These are phyloP conservation scores for Eleutherodactylus coqui DNA, from an alignment of 2,797 vertebrate species.

Conservation along the genomic window DNA sequence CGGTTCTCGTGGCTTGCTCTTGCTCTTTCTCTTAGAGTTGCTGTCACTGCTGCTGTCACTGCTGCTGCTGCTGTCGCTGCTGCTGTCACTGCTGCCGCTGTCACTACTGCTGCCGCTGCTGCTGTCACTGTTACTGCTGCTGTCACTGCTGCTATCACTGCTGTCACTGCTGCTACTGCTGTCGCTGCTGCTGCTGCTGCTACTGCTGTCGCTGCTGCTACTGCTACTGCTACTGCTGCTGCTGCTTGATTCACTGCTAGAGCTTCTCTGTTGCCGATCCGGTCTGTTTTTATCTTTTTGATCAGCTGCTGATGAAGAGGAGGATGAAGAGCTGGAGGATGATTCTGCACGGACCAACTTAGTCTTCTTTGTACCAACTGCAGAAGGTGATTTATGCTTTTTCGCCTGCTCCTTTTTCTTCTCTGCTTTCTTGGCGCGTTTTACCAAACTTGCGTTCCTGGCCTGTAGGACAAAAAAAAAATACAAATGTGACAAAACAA, in stretches of 20 bases:
- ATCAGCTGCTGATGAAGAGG: constrained; percentile 51
- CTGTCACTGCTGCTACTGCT: not conserved
- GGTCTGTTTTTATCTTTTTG: not conserved
- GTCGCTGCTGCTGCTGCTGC: constrained; percentile 26
- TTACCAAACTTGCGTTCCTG: constrained; percentile 16
- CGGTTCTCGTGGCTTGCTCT: constrained; percentile 12
- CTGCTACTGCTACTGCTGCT: accelerated
- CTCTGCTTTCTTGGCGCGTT: not conserved
- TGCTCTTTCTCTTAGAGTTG: not conserved
- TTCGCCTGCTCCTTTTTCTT: not conserved
- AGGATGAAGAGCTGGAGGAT: constrained; percentile 57
- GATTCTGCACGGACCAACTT: constrained; percentile 29
- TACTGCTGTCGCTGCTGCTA: not conserved
- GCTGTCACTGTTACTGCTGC: not conserved
- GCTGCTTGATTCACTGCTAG: accelerated
- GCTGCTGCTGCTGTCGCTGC: constrained; percentile 10
- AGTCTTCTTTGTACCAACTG: constrained; percentile 12
- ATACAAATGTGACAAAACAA: not conserved
- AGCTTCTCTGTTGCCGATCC: constrained; percentile 1
- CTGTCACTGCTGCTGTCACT: constrained; percentile 32
- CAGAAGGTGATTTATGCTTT: not conserved
- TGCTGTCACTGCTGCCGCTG: not conserved
- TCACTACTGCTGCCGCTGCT: not conserved
- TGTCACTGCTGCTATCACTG: not conserved
- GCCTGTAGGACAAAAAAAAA: constrained; percentile 1